Conservation (phyloP, 2,888 invertebrate genomes). For the Epinotia nisella region DNA sequence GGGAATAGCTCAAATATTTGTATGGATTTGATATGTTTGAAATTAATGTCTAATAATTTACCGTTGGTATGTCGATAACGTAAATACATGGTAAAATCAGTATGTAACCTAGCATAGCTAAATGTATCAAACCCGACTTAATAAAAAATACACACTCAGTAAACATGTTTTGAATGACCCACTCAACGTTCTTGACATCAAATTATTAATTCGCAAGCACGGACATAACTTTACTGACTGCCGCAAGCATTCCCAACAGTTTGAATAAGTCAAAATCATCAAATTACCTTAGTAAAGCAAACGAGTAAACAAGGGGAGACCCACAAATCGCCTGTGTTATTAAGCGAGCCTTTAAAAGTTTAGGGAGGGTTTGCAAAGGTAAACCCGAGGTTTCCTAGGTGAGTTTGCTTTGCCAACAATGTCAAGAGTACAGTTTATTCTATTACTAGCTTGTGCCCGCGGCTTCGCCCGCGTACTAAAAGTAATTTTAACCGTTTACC, state of each 20-base stretch:
- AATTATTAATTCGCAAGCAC: slow-evolving; percentile 57
- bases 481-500: too few relatives aligned
- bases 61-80: too few relatives aligned
- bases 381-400: slow-evolving; percentile 72
- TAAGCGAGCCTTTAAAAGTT: slow-evolving; percentile 82
- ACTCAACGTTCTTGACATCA: slow-evolving; percentile 23
- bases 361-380: slow-evolving; percentile 80
- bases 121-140: slow-evolving; percentile 56
- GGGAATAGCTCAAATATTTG: too few relatives aligned
- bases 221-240: slow-evolving; percentile 53
- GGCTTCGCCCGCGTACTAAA: too few relatives aligned
- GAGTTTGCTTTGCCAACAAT: slow-evolving; percentile 76
- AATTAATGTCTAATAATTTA: too few relatives aligned
- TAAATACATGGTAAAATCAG: too few relatives aligned
- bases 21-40: too few relatives aligned
- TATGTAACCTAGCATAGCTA: too few relatives aligned
- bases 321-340: slow-evolving; percentile 82
- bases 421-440: slow-evolving; percentile 62
- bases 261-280: slow-evolving; percentile 83
- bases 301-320: slow-evolving; percentile 80
- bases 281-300: slow-evolving; percentile 81
- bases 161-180: not conserved
- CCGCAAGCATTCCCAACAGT: slow-evolving; percentile 65
- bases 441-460: too few relatives aligned
- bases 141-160: slow-evolving; percentile 1